Evolutionary conservation across 2,113 vertebrate genomes (phyloP), one percentile per base, ranked within the genome.

Genomic region (Prunella himalayana): DNA sequence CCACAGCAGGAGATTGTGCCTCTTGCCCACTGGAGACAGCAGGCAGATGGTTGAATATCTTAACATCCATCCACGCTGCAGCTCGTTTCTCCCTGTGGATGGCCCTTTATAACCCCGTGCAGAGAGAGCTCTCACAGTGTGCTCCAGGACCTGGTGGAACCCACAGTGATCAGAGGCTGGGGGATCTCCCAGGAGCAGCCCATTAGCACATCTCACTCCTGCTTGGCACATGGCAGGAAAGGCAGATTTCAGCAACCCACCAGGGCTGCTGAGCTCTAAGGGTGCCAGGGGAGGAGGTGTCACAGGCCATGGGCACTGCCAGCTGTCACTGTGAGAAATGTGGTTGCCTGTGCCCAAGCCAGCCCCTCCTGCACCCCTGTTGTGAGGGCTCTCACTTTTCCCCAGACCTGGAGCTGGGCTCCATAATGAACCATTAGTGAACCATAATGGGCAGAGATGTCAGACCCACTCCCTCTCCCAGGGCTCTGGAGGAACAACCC

Each of bases 361-460:
- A 68, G 50, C 57, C 39, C 49, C 30, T 81, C 37, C 78, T 50
- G 35, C 44, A 47, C 7, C 6, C 3, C 10, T 13, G 6, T 22
- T 51, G 23, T 0, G 1, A 79, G 13, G 39, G 22, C 8, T 35
- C 13, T 68, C 37, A 31, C 53, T 2, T 1, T 22, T 30, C 21
- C 33, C 49, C 44, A 37, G 33, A 63, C 15, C 33, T 21, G 49
- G 51, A 83, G 31, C 25, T 21, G 4, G 3, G 17, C 8, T 53
- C 31, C 37, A 37, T 37, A 37, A 37, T 37, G 37, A 37, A 37
- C 37, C 37, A 37, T 37, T 37, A 37, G 8, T 14, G 31, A 86
- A 42, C 47, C 1, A 0, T 9, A 21, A 31, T 0, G 4, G 33
- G 49, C 63, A 65, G 63, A 45, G 41, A 41, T 13, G 8, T 24